Evolutionary conservation across 2,113 vertebrate genomes (phyloP).

Genomic region (Ardeotis arabs): DNA sequence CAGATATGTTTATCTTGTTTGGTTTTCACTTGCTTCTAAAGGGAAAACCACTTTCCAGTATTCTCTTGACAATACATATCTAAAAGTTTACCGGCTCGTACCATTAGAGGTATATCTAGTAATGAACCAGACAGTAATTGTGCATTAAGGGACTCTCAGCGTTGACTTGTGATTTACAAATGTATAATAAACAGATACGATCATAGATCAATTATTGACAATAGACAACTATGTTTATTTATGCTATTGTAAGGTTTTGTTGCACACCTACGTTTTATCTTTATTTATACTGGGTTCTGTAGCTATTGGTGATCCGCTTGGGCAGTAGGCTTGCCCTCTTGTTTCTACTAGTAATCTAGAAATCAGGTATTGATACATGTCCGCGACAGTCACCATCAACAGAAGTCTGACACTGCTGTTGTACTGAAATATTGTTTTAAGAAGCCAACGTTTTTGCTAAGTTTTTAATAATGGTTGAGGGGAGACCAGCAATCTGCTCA

Average conservation of each 20-base stretch:
- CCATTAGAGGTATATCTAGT: background rate
- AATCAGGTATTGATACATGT: background rate
- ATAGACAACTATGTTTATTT: background rate
- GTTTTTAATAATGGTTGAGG: background rate
- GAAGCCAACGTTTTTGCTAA: background rate
- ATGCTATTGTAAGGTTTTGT: background rate
- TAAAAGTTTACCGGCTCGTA: background rate
- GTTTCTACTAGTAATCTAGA: background rate
- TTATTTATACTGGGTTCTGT: background rate
- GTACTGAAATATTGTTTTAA: background rate
- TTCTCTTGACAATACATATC: background rate
- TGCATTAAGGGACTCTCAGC: conserved; percentile 12
- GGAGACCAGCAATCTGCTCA: background rate
- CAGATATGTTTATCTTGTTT: background rate
- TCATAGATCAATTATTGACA: background rate
- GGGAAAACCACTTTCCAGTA: background rate
- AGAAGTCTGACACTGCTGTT: background rate
- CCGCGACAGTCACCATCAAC: background rate
- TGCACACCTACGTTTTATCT: background rate
- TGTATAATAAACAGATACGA: background rate
- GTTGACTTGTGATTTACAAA: background rate
- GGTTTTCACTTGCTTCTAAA: background rate
- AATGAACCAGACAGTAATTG: conserved; percentile 26
- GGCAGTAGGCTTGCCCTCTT: background rate
- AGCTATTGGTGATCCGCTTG: background rate